Evolutionary conservation across 2,797 vertebrate genomes (phyloP).

Genomic region (Tenualosa ilisha): DNA sequence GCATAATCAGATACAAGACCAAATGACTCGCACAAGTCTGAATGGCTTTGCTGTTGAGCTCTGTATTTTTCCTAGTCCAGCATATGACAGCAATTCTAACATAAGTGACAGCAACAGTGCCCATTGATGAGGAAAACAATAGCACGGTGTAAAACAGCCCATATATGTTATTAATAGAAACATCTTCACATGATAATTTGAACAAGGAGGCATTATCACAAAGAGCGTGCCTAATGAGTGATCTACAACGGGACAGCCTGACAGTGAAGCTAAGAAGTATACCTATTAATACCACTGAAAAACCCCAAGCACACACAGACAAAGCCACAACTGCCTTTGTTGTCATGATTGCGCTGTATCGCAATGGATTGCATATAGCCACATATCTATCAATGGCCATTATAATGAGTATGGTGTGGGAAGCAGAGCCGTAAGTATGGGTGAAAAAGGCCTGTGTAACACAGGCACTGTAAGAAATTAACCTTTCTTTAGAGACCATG

Average conservation of each 20-base stretch:
- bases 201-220: conserved; percentile 83
- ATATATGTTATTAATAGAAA: conserved; percentile 70
- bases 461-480: conserved; percentile 69
- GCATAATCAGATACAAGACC: conserved; percentile 54
- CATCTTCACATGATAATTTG: conserved; percentile 73
- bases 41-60: conserved; percentile 58
- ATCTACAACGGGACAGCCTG: conserved; percentile 67
- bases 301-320: conserved; percentile 47
- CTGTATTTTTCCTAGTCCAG: conserved; percentile 58
- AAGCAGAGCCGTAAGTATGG: conserved; percentile 69
- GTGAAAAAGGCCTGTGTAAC: conserved; percentile 73
- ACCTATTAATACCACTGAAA: conserved; percentile 59
- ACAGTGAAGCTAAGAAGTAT: conserved; percentile 64
- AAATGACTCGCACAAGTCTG: conserved; percentile 67
- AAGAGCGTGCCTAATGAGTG: conserved; percentile 71
- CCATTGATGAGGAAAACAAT: conserved; percentile 56
- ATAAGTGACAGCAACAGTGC: conserved; percentile 67
- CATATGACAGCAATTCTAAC: conserved; percentile 64
- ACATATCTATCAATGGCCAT: conserved; percentile 80
- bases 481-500: conserved; percentile 62
- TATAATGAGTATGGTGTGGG: conserved; percentile 72
- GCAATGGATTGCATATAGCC: conserved; percentile 74
- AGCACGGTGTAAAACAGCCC: conserved; percentile 67
- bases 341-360: conserved; percentile 67
- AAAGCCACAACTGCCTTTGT: conserved; percentile 61